These are phyloP conservation scores for Sciurus niger DNA, from an alignment of 2,113 vertebrate species.

Conservation along the genomic window DNA sequence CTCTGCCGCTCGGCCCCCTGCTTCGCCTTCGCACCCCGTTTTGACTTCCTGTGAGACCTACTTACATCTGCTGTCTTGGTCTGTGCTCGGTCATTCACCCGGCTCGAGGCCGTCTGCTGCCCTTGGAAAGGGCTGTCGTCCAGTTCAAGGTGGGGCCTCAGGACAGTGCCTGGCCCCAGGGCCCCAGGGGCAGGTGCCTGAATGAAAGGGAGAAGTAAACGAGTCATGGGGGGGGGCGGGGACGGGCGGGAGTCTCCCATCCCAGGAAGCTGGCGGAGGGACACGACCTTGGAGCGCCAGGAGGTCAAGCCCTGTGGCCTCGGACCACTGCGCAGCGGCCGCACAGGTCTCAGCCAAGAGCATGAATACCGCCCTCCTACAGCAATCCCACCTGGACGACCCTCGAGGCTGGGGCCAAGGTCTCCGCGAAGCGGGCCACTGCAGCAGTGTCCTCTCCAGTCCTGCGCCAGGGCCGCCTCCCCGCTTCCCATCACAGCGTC, in stretches of 20 bases:
- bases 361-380: background rate
- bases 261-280: background rate
- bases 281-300: background rate
- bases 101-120: too few relatives aligned
- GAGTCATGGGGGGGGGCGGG: background rate
- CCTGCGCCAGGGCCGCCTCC: too few relatives aligned
- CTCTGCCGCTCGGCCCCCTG: too few relatives aligned
- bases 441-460: too few relatives aligned
- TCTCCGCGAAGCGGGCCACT: background rate
- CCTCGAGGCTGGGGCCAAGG: rapidly evolving
- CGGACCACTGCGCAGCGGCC: background rate
- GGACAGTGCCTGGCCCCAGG: background rate
- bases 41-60: background rate
- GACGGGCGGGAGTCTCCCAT: too few relatives aligned
- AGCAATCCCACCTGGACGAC: background rate
- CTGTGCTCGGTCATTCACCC: background rate
- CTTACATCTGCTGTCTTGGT: background rate
- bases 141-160: background rate
- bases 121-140: too few relatives aligned
- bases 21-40: background rate
- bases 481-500: background rate
- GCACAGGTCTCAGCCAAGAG: background rate
- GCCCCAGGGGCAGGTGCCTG: background rate
- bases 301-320: background rate
- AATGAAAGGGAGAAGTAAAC: background rate